Conservation (phyloP, 1,140 invertebrate species). For the Diprion similis region DNA sequence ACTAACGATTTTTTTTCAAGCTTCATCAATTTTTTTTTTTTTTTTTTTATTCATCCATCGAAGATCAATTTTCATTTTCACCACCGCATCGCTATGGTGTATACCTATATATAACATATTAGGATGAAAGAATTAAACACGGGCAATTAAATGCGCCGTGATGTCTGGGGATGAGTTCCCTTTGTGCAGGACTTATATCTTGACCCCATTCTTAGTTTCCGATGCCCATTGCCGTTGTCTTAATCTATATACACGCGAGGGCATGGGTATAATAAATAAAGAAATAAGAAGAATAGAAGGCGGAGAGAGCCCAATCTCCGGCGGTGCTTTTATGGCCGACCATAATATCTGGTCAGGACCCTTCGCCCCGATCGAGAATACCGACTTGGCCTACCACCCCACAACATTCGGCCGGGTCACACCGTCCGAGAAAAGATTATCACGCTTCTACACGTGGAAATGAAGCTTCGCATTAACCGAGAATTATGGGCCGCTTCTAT, state of each 20-base stretch:
- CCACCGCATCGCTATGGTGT: too few species aligned
- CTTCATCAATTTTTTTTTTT: neutral
- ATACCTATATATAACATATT: too few species aligned
- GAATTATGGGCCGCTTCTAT: slow-evolving; percentile 48
- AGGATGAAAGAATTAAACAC: too few species aligned
- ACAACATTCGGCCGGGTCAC: slow-evolving; percentile 39
- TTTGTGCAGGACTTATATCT: neutral
- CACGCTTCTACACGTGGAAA: slow-evolving; percentile 25
- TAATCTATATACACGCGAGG: slow-evolving; percentile 47
- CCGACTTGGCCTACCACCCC: slow-evolving; percentile 17
- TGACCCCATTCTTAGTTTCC: slow-evolving; percentile 41
- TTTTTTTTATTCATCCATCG: neutral
- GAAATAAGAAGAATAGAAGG: slow-evolving; percentile 24
- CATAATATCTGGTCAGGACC: slow-evolving; percentile 50
- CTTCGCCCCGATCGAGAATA: slow-evolving; percentile 26
- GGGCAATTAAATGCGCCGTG: too few species aligned
- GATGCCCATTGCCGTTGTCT: slow-evolving; percentile 47
- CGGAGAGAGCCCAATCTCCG: slow-evolving; percentile 47
- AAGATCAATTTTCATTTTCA: too few species aligned
- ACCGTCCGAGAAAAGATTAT: slow-evolving; percentile 24
- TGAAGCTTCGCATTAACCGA: slow-evolving; percentile 55
- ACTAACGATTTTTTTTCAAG: too few species aligned
- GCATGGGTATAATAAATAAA: slow-evolving; percentile 50
- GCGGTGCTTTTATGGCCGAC: slow-evolving; percentile 52
- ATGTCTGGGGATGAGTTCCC: neutral